phyloP scores from a whole-genome alignment of 2,113 vertebrate species.

The Cryptotis parvus region DNA sequence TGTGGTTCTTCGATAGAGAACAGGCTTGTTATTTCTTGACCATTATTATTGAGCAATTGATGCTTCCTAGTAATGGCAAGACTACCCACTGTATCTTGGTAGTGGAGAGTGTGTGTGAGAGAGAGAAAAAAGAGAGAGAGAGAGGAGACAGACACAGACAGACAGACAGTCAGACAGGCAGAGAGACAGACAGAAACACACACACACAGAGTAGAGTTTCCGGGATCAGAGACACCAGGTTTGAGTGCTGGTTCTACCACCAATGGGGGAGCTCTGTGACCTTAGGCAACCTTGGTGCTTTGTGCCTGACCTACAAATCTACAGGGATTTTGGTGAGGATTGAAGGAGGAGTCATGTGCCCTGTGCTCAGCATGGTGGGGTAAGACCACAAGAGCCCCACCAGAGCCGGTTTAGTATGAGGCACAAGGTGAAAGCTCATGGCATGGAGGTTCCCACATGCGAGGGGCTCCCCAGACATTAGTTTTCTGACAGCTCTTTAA shows the following conservation, averaged over 20 bases:
- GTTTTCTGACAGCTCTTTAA: background rate
- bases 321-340: background rate
- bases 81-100: background rate
- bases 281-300: background rate
- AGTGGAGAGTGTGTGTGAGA: background rate
- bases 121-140: too few relatives aligned
- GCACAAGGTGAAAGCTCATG: background rate
- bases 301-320: background rate
- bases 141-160: too few relatives aligned
- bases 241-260: background rate
- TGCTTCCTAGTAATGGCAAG: too few relatives aligned
- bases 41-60: background rate
- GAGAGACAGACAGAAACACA: background rate
- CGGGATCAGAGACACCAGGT: background rate
- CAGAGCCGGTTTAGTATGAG: background rate
- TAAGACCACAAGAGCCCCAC: background rate
- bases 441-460: background rate
- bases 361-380: background rate
- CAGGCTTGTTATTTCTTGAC: background rate
- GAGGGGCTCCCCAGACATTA: background rate
- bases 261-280: background rate
- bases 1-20: slow-evolving; percentile 20
- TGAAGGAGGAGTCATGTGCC: background rate
- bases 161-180: too few relatives aligned
- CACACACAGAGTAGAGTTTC: background rate